A percentile compares a stretch with the other conserved stretches of the same genome.
Evolutionary conservation across 2,888 invertebrate genomes (phyloP).

Genomic region (Cosmia trapezina): DNA sequence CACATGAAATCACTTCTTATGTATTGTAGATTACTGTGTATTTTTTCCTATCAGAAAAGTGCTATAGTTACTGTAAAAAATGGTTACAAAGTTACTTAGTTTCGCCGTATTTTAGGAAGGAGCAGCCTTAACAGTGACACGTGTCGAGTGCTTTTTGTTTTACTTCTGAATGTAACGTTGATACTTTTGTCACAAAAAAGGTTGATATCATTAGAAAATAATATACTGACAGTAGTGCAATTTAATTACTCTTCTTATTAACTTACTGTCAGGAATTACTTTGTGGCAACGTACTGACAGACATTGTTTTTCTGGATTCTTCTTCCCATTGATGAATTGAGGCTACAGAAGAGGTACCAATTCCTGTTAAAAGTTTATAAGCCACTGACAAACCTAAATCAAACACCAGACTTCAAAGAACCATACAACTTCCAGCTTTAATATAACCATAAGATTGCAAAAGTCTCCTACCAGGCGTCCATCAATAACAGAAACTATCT

Average conservation of each 20-base stretch:
- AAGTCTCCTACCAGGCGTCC: conserved; percentile 43
- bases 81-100: too few species aligned
- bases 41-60: too few species aligned
- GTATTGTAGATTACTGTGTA: too few species aligned
- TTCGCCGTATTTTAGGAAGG: too few species aligned
- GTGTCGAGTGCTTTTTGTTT: too few species aligned
- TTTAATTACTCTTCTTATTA: neutral
- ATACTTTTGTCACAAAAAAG: neutral
- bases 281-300: too few species aligned
- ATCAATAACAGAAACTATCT: conserved; percentile 76
- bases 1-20: too few species aligned
- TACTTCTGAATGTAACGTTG: neutral
- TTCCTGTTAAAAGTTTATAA: neutral
- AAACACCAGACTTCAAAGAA: conserved; percentile 15
- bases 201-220: too few species aligned
- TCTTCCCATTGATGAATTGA: neutral
- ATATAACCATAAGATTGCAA: conserved; percentile 34
- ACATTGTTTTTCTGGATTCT: too few species aligned
- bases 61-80: too few species aligned
- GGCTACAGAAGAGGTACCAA: neutral
- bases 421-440: conserved; percentile 1
- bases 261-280: too few species aligned
- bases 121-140: neutral
- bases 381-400: conserved; percentile 9
- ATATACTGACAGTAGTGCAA: neutral